These are phyloP conservation scores for Bombycilla garrulus DNA, from an alignment of 2,113 vertebrate genomes.

Conservation along the genomic window DNA sequence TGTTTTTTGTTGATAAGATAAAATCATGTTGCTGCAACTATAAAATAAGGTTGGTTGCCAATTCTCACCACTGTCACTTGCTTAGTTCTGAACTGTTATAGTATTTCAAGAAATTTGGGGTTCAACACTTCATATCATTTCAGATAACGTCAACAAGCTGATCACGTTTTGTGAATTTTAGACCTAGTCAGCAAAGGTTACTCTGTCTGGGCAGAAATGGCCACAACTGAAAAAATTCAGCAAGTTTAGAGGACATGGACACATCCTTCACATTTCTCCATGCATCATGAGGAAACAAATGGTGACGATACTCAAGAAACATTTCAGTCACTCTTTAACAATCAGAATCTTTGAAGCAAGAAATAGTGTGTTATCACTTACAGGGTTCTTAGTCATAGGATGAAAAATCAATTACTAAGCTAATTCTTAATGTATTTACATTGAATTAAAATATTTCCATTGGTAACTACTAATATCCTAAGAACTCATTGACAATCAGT, in stretches of 20 bases:
- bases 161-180: neutral
- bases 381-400: neutral
- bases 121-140: neutral
- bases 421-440: neutral
- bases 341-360: neutral
- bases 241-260: neutral
- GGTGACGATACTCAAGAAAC: neutral
- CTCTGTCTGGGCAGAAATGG: neutral
- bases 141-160: neutral
- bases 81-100: neutral
- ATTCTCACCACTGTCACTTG: neutral
- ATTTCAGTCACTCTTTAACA: neutral
- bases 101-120: neutral
- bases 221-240: neutral
- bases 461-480: neutral
- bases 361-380: neutral
- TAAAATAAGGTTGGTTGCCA: neutral
- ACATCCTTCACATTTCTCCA: neutral
- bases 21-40: neutral
- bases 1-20: neutral
- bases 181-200: neutral
- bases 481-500: neutral
- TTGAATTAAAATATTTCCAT: neutral
- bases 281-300: neutral
- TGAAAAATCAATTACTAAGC: neutral